Base-by-base conservation (phyloP, 2,888 invertebrate species). In the Habrosyne pyritoides region DNA sequence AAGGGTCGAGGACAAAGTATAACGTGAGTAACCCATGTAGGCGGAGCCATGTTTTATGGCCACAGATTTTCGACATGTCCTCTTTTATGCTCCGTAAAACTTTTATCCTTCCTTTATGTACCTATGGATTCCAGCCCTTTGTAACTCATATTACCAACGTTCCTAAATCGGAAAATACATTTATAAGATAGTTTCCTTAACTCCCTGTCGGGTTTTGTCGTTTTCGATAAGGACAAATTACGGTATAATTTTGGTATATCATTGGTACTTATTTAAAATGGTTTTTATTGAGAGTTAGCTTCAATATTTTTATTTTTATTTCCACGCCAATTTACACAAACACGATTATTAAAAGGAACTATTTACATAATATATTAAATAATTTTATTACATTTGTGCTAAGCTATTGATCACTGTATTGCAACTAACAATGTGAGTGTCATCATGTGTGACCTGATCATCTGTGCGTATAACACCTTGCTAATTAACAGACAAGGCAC, bases 31-130 rank as follows among this genome's bases (percentile, higher is more conserved):
- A 79, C 71, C 71, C 69, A 60, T 58, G 66, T 70, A 71, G 72
- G 71, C 59, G 69, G 64, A 59, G 61, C 67, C 69, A 63, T 71
- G 75, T 84, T 86, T 87, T 86, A 87, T 75, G 73, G 71, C 77
- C 75, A 65, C 83, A 85, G 84, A 87, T 84, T 86, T 86, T 82
- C 80, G 74, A 78, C 80, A 77, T 86, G 81, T 82, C 81, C 75
- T 71, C 77, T 84, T 86, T 86, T 86, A 86, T 84, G 81, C 76
- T 81, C 65, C 79, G 80, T 86, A 85, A 85, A 87, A 85, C 71
- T 86, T 84, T 85, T 84, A 86, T 87, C 73, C 74, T 63, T 69
- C 57, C 66, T 78, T 75, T 77, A 77, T 74, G 68, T 75, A 76
- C 67, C 66, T 67, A 73, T 71, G 69, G 68, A 77, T 73, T 73